These are phyloP conservation scores for Tiaroga cobitis DNA, from an alignment of 2,797 vertebrate genomes.

Conservation along the genomic window DNA sequence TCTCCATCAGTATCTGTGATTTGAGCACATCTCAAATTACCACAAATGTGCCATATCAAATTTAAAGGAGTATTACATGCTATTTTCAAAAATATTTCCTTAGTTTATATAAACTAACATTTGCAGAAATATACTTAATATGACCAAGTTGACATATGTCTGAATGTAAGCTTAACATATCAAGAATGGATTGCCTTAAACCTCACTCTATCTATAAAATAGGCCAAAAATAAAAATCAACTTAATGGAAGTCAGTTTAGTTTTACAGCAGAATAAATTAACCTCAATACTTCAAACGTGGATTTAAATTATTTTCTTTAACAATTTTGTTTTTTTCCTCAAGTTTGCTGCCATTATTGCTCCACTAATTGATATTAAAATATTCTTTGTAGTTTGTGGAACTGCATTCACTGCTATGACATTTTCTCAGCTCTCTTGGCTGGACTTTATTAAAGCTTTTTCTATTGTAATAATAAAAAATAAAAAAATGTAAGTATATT, in stretches of 20 bases:
- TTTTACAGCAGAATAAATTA: background rate
- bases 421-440: background rate
- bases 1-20: background rate
- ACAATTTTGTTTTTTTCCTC: background rate
- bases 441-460: background rate
- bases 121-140: background rate
- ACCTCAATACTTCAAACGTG: background rate
- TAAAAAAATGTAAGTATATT: background rate
- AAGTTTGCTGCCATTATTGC: background rate
- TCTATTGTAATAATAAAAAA: background rate
- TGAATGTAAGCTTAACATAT: background rate
- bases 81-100: background rate
- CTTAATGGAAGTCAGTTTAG: background rate
- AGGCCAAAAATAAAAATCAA: background rate
- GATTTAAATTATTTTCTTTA: background rate
- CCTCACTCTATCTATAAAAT: background rate
- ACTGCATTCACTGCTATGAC: background rate
- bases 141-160: background rate
- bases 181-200: background rate
- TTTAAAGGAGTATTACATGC: background rate
- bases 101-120: slow-evolving; percentile 22
- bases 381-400: slow-evolving; percentile 2
- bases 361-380: background rate
- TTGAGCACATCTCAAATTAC: background rate
- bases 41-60: background rate